phyloP scores from a whole-genome alignment of 1,140 invertebrate genomes.

The Zaprionus taronus region DNA sequence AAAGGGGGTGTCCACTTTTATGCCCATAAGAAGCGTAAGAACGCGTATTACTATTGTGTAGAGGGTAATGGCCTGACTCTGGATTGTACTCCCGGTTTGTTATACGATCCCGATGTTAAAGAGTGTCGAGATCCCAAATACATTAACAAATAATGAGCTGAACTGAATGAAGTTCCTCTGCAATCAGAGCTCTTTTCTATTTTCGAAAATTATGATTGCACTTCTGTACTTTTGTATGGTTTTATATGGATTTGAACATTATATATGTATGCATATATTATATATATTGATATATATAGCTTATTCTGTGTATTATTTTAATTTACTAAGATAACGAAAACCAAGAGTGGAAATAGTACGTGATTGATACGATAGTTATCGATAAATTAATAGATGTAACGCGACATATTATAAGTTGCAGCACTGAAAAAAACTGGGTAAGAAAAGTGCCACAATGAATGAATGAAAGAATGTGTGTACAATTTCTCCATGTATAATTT shows the following conservation, averaged over 20 bases:
- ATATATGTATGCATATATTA: neutral
- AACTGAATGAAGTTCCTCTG: neutral
- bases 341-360: too few relatives aligned
- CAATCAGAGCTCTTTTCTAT: neutral
- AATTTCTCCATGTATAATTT: too few relatives aligned
- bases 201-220: neutral
- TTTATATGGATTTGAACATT: neutral
- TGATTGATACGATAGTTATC: too few relatives aligned
- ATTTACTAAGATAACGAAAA: too few relatives aligned
- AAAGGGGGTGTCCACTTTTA: slow-evolving; percentile 54
- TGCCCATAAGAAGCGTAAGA: slow-evolving; percentile 56
- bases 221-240: neutral
- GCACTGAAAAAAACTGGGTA: too few relatives aligned
- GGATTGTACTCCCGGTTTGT: slow-evolving; percentile 75
- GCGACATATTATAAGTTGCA: too few relatives aligned
- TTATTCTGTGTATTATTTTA: neutral
- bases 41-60: slow-evolving; percentile 74
- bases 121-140: slow-evolving; percentile 63
- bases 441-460: too few relatives aligned
- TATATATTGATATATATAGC: neutral
- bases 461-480: too few relatives aligned
- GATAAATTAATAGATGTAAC: too few relatives aligned
- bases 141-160: slow-evolving; percentile 17
- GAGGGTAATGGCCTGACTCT: slow-evolving; percentile 68
- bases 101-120: slow-evolving; percentile 55